A percentile compares a stretch with the other conserved stretches of the same genome.
These are phyloP conservation scores for Melinopterus prodromus DNA, from an alignment of 2,888 invertebrate species.

Conservation along the genomic window DNA sequence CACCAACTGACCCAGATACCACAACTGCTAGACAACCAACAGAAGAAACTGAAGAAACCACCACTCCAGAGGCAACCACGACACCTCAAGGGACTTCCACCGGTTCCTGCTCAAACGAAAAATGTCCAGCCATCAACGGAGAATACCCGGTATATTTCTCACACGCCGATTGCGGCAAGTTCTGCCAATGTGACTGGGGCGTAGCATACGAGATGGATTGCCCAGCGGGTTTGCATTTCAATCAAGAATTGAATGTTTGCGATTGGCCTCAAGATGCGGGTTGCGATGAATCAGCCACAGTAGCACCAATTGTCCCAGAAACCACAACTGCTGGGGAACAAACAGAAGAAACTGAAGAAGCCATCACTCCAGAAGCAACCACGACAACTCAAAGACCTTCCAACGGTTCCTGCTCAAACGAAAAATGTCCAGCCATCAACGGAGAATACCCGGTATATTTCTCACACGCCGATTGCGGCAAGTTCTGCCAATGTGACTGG, in stretches of 20 bases:
- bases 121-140: slow-evolving; percentile 35
- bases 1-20: not conserved
- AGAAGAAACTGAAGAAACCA: not conserved
- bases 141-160: slow-evolving; percentile 26
- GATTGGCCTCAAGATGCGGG: slow-evolving; percentile 13
- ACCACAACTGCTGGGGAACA: not conserved
- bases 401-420: not conserved
- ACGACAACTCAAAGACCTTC: slow-evolving; percentile 4
- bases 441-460: slow-evolving; percentile 14
- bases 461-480: slow-evolving; percentile 28
- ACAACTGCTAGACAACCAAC: not conserved
- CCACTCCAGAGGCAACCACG: not conserved
- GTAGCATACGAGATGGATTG: slow-evolving; percentile 20
- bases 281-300: not conserved
- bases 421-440: slow-evolving; percentile 6
- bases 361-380: not conserved
- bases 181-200: slow-evolving; percentile 37
- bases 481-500: slow-evolving; percentile 31
- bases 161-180: slow-evolving; percentile 35
- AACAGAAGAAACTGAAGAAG: not conserved
- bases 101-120: not conserved
- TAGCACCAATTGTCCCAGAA: not conserved
- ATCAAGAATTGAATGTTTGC: slow-evolving; percentile 16
- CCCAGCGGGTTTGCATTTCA: slow-evolving; percentile 15
- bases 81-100: not conserved